Conservation (phyloP, 2,113 vertebrate genomes). For the Amphiprion percula region DNA sequence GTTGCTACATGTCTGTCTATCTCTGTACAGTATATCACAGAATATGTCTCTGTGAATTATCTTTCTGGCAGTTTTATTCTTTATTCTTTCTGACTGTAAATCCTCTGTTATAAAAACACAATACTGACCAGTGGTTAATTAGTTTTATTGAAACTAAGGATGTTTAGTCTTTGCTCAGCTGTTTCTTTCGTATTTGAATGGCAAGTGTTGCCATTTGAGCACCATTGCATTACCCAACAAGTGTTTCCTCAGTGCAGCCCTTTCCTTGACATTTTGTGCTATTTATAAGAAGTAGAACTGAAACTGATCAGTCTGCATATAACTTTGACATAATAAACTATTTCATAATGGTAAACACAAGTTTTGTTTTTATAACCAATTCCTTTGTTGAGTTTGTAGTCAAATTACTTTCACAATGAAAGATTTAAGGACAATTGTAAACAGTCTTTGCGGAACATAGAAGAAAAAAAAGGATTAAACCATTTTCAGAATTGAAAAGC, state of each 20-base stretch:
- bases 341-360: not conserved
- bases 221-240: not conserved
- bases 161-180: not conserved
- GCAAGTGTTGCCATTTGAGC: not conserved
- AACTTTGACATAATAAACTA: not conserved
- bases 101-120: not conserved
- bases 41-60: not conserved
- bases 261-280: conserved; percentile 2
- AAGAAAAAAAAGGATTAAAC: not conserved
- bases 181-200: too few species aligned
- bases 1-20: not conserved
- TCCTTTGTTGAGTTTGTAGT: not conserved
- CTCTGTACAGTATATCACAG: not conserved
- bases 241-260: not conserved
- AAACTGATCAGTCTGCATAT: not conserved
- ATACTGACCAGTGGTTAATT: not conserved
- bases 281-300: conserved; percentile 52
- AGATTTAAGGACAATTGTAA: not conserved
- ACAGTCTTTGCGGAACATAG: not conserved
- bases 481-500: not conserved
- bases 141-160: not conserved
- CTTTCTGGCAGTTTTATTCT: not conserved
- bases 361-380: not conserved
- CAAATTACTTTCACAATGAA: not conserved
- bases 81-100: not conserved